Evolutionary conservation across 2,113 vertebrate species (phyloP), one percentile per base, ranked within the genome.

Genomic region (Lagopus leucura): DNA sequence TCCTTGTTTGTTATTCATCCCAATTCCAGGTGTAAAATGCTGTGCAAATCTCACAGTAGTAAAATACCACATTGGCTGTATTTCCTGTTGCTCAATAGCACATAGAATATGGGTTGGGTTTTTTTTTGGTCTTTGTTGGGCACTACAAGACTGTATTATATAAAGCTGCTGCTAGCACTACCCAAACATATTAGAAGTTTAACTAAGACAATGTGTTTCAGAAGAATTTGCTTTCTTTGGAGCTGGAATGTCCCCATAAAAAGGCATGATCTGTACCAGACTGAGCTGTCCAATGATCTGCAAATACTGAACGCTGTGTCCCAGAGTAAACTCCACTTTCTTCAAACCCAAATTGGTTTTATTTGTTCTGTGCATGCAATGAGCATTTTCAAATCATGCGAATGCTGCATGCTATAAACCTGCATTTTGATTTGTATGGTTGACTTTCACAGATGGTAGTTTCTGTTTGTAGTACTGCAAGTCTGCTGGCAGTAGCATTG

Each of bases 211-310:
- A 96, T 95, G 93, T 97, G 96, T 97, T 98, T 97, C 94, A 96
- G 95, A 92, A 95, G 95, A 97, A 95, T 97, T 96, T 96, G 93
- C 95, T 98, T 97, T 98, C 96, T 90, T 90, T 97, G 96, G 97
- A 97, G 92, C 95, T 95, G 95, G 96, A 97, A 96, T 93, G 96
- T 97, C 97, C 96, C 96, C 97, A 97, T 98, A 97, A 98, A 98
- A 98, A 98, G 96, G 96, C 95, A 97, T 96, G 96, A 83, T 95
- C 94, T 89, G 92, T 81, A 84, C 94, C 60, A 94, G 79, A 30
- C 74, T 82, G 93, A 81, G 81, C 91, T 86, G 75, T 74, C 72
- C 92, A 96, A 80, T 91, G 67, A 96, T 95, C 88, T 95, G 82
- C 92, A 94, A 94, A 97, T 3, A 0, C 88, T 93, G 87, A 8